These are phyloP conservation scores for Manis javanica DNA, from an alignment of 2,797 vertebrate genomes.

Conservation along the genomic window DNA sequence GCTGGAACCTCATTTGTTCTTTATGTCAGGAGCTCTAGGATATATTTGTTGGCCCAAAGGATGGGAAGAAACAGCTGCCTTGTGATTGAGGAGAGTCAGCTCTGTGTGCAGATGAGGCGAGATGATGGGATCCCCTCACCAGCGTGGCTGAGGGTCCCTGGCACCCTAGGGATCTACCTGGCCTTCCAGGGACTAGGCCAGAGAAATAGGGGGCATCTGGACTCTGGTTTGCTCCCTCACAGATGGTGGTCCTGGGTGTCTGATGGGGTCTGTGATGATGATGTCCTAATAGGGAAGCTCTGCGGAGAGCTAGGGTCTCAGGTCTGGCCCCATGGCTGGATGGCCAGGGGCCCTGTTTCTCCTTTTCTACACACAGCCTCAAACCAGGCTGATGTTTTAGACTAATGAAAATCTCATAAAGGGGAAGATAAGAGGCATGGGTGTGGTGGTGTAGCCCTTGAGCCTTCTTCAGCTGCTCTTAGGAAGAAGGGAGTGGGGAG, in stretches of 20 bases:
- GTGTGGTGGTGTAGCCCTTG: background rate
- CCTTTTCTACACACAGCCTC: background rate
- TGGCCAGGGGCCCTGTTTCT: background rate
- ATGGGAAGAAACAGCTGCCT: background rate
- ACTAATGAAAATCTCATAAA: slow-evolving; percentile 25
- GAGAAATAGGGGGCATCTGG: background rate
- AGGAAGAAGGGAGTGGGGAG: background rate
- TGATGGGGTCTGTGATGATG: background rate
- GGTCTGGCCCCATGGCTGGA: background rate
- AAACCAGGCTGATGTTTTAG: slow-evolving; percentile 3
- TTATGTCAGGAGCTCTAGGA: background rate
- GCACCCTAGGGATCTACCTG: background rate
- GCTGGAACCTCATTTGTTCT: background rate
- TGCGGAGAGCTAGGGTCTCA: background rate
- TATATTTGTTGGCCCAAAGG: background rate
- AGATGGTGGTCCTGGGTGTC: background rate
- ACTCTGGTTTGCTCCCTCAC: background rate
- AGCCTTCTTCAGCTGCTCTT: background rate
- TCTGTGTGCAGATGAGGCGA: background rate
- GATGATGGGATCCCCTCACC: background rate
- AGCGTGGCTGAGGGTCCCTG: too few species aligned
- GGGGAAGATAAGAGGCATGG: background rate
- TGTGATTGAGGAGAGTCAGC: background rate
- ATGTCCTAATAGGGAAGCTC: background rate
- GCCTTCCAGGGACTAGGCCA: background rate